Evolutionary conservation across 2,888 invertebrate genomes (phyloP), one percentile per base, ranked within the genome.

Genomic region (Drosophila pseudotakahashii): DNA sequence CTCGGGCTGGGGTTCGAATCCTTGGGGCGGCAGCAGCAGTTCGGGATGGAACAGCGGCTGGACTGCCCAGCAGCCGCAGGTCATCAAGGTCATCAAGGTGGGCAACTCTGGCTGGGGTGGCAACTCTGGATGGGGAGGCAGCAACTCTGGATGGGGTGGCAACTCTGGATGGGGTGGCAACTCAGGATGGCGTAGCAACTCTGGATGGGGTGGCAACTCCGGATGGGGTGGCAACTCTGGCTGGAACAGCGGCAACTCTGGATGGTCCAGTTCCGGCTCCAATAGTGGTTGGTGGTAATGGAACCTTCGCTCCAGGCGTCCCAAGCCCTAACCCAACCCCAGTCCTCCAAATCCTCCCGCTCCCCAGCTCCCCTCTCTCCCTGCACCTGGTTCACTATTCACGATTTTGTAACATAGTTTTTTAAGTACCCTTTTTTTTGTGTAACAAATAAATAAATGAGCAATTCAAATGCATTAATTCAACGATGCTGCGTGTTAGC

Each of bases 21-120:
- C 77, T 34, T 80, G 81, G 62, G 60, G 73, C 10, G 44, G 78
- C 50, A 39, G 79, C 11, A 51, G 70, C 57, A 32, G 30, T 32
- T 76, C 19, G 73, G 74, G 75, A 11, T 67, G 70, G 74, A 47
- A 42, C n/a, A 66, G 60, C 26, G 84, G 84, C 11, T 77, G 79
- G 76, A 70, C 76, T 32, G 77, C 73, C 14, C 79, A 79, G 63
- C 79, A 82, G 69, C 79, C 79, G 5, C 78, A 79, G 75, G 50
- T 79, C 11, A 63, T 83, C 13, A 79, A 79, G 57, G 78, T 79
- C 1, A 70, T 80, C 19, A 77, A 51, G 34, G 34, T 83, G n/a
- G 79, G 71, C 7, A 58, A 70, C 10, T 62, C 82, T 1, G 79
- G 77, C 16, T 66, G 76, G 71, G 48, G 47, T 7, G 63, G 75